phyloP scores from a whole-genome alignment of 2,888 invertebrate species.

The Ochropleura plecta region DNA sequence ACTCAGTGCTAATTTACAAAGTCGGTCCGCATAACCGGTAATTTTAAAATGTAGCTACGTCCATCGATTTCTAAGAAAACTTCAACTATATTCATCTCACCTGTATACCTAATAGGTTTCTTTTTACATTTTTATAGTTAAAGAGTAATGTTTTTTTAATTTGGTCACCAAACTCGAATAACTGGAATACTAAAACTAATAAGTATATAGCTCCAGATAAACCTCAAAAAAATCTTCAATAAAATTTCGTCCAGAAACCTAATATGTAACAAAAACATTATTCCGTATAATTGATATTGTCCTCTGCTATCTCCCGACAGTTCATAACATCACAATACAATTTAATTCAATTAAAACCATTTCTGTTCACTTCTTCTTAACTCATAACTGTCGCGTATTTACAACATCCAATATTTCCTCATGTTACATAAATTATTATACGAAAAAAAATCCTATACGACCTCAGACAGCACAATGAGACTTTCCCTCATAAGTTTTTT shows the following conservation, averaged over 20 bases:
- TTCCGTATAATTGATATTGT: constrained; percentile 53
- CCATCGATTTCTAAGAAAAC: not conserved
- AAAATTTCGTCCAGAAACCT: not conserved
- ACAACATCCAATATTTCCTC: constrained; percentile 58
- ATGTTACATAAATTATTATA: constrained; percentile 60
- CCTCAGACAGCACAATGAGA: constrained; percentile 68
- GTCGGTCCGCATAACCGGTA: not conserved
- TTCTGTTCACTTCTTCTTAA: constrained; percentile 54
- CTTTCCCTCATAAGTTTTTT: constrained; percentile 71
- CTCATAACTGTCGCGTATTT: constrained; percentile 59
- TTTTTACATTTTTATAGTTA: not conserved
- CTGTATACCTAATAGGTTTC: too few relatives aligned
- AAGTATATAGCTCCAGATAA: not conserved
- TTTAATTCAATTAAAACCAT: constrained; percentile 64
- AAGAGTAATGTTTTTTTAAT: not conserved
- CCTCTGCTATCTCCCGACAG: constrained; percentile 28
- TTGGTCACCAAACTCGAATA: not conserved
- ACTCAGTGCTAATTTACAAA: not conserved
- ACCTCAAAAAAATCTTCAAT: constrained; percentile 1
- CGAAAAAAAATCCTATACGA: constrained; percentile 51
- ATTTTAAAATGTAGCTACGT: not conserved
- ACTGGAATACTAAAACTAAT: not conserved
- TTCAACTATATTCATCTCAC: too few relatives aligned
- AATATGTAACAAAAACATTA: constrained; percentile 37
- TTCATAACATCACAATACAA: constrained; percentile 53